These are phyloP conservation scores for Labeo calbasu DNA, from an alignment of 2,797 vertebrate genomes.

Conservation along the genomic window DNA sequence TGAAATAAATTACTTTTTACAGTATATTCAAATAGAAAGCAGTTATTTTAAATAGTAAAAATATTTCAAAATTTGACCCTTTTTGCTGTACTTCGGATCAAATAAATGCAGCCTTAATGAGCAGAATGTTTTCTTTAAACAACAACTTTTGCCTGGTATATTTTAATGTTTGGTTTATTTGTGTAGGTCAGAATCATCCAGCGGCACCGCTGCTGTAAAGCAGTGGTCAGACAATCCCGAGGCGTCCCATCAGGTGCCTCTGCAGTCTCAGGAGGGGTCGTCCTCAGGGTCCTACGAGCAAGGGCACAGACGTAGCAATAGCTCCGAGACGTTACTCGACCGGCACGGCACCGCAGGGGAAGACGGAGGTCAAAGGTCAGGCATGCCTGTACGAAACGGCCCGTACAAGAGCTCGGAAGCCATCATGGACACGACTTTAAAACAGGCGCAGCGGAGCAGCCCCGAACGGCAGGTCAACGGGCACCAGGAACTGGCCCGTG, in stretches of 20 bases:
- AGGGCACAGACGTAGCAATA: slow-evolving; percentile 77
- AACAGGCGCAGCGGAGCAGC: slow-evolving; percentile 64
- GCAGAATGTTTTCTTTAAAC: too few species aligned
- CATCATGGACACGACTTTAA: slow-evolving; percentile 70
- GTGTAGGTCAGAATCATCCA: slow-evolving; percentile 70
- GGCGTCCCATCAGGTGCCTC: slow-evolving; percentile 64
- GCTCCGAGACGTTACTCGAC: slow-evolving; percentile 81
- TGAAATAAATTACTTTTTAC: too few species aligned
- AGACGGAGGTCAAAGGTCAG: slow-evolving; percentile 57
- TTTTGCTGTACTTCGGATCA: too few species aligned
- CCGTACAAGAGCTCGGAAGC: slow-evolving; percentile 78
- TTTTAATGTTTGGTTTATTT: background rate
- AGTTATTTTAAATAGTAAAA: too few species aligned
- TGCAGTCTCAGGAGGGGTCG: slow-evolving; percentile 61
- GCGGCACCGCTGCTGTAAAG: slow-evolving; percentile 65
- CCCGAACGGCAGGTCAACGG: slow-evolving; percentile 51
- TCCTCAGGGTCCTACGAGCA: slow-evolving; percentile 58
- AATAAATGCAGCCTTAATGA: too few species aligned
- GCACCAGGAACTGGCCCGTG: slow-evolving; percentile 43
- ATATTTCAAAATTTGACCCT: too few species aligned
- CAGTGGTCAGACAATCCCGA: slow-evolving; percentile 80
- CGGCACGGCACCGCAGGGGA: slow-evolving; percentile 56
- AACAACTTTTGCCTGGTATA: too few species aligned
- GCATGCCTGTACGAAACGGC: slow-evolving; percentile 61
- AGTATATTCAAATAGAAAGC: too few species aligned